phyloP scores from a whole-genome alignment of 1,140 invertebrate genomes.

The Bombus consobrinus region DNA sequence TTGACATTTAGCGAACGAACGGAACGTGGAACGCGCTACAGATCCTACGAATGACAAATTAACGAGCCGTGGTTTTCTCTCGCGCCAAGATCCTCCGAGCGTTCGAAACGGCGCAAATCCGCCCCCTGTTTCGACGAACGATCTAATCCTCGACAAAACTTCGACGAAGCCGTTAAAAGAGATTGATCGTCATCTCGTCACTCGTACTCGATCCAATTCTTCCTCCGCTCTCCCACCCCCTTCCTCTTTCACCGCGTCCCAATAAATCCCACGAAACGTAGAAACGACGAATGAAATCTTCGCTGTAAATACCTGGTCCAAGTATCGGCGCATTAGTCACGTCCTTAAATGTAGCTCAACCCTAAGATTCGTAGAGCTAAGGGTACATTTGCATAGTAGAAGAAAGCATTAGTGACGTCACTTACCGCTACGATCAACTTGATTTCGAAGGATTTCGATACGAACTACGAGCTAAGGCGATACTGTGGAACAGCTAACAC shows the following conservation, averaged over 20 bases:
- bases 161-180: slow-evolving; percentile 71
- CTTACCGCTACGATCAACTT: not conserved
- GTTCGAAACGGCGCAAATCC: slow-evolving; percentile 60
- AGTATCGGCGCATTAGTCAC: slow-evolving; percentile 69
- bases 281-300: slow-evolving; percentile 16
- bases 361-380: not conserved
- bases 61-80: slow-evolving; percentile 68
- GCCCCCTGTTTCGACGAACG: slow-evolving; percentile 29
- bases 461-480: not conserved
- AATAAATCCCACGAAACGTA: slow-evolving; percentile 46
- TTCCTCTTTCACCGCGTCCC: not conserved
- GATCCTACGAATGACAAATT: slow-evolving; percentile 70
- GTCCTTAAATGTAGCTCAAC: slow-evolving; percentile 69
- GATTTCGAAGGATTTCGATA: slow-evolving; percentile 23
- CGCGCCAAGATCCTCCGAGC: slow-evolving; percentile 41
- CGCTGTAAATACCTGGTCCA: slow-evolving; percentile 47
- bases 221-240: not conserved
- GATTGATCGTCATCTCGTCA: slow-evolving; percentile 65
- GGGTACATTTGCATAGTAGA: slow-evolving; percentile 13
- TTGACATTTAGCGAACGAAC: slow-evolving; percentile 20
- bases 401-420: slow-evolving; percentile 24
- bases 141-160: slow-evolving; percentile 69
- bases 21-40: slow-evolving; percentile 11
- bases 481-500: not conserved
- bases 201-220: slow-evolving; percentile 40